A percentile compares a stretch with the other conserved stretches of the same genome.
Evolutionary conservation across 2,888 invertebrate species (phyloP).

Genomic region (Chrysolina oricalcia): DNA sequence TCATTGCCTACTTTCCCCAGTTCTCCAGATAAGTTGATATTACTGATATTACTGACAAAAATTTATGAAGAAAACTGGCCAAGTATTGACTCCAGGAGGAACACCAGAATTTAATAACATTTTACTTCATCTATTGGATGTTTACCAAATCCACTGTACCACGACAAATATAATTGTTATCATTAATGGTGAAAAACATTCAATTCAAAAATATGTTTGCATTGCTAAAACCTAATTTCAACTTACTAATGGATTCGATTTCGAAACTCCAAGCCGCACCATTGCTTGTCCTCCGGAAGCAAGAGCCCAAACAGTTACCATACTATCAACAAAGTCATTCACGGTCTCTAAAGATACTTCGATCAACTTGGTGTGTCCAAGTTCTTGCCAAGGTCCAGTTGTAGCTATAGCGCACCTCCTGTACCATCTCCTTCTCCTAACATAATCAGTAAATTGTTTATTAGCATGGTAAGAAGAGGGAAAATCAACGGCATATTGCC

Average conservation of each 20-base stretch:
- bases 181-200: no score
- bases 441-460: slow-evolving; percentile 92
- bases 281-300: slow-evolving; percentile 91
- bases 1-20: no score
- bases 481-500: slow-evolving; percentile 97
- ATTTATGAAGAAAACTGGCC: no score
- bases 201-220: no score
- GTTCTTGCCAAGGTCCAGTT: slow-evolving; percentile 90
- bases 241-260: slow-evolving; percentile 81
- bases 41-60: no score
- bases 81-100: no score
- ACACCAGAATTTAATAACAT: no score
- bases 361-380: slow-evolving; percentile 88
- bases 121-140: no score
- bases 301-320: slow-evolving; percentile 86
- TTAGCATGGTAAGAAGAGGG: slow-evolving; percentile 89
- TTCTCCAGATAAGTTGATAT: no score
- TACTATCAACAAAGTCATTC: slow-evolving; percentile 70
- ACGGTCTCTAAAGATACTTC: slow-evolving; percentile 79
- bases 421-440: slow-evolving; percentile 73
- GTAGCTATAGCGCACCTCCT: slow-evolving; percentile 85
- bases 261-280: slow-evolving; percentile 84
- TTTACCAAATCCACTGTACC: no score
- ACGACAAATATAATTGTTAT: no score
- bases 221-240: slow-evolving; percentile 56